These are phyloP conservation scores for Oxyura jamaicensis DNA, from an alignment of 2,113 vertebrate genomes.

Conservation along the genomic window DNA sequence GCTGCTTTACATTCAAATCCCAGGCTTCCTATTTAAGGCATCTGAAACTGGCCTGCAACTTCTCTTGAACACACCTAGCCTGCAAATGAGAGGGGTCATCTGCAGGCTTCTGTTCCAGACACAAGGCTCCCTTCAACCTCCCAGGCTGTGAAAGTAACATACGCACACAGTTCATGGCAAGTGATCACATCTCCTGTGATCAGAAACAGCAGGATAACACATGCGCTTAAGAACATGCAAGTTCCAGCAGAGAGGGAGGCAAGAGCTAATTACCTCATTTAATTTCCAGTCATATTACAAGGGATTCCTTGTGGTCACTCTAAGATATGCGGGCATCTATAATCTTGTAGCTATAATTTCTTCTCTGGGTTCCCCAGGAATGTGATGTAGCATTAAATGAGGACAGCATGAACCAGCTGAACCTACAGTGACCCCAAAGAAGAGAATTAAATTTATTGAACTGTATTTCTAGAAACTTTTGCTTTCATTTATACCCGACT, in stretches of 20 bases:
- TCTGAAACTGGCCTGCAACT: background rate
- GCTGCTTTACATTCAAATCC: background rate
- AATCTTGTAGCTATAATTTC: background rate
- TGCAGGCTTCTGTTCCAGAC: background rate
- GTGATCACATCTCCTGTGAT: background rate
- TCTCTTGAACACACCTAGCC: background rate
- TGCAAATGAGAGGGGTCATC: background rate
- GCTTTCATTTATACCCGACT: background rate
- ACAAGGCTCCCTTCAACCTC: background rate
- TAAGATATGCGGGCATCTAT: background rate
- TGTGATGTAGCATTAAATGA: background rate
- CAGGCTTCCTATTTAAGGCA: background rate
- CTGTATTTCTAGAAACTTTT: background rate
- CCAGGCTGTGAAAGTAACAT: background rate
- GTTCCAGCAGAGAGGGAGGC: background rate
- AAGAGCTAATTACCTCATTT: background rate
- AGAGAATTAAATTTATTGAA: background rate
- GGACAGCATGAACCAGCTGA: background rate
- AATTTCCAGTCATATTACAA: background rate
- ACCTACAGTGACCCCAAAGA: background rate
- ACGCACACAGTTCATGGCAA: background rate
- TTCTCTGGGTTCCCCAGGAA: background rate
- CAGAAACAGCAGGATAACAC: background rate
- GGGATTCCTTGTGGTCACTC: background rate
- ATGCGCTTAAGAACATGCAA: background rate